Percentiles rank a stretch among this genome's conserved stretches.
phyloP scores from a whole-genome alignment of 1,140 invertebrate genomes.

The Gryon sp. region DNA sequence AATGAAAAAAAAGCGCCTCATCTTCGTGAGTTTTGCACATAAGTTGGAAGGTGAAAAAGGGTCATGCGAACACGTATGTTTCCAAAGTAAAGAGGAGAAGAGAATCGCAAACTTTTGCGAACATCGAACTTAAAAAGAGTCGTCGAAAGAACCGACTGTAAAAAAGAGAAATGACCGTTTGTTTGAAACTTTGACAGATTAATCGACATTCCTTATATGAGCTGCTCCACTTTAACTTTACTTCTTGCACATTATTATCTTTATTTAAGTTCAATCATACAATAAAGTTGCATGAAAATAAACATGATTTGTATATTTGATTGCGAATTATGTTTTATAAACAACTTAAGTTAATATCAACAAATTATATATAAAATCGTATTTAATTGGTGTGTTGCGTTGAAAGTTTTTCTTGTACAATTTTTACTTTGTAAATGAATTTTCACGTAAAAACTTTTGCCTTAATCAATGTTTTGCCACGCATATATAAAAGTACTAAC shows the following conservation, averaged over 20 bases:
- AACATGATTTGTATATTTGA: too few relatives aligned
- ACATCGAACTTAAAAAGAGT: slow-evolving; percentile 45
- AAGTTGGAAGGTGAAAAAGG: slow-evolving; percentile 22
- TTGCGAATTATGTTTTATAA: too few relatives aligned
- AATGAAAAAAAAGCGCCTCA: slow-evolving; percentile 8
- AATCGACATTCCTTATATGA: slow-evolving; percentile 33
- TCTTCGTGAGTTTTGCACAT: slow-evolving; percentile 6
- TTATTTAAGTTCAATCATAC: background rate
- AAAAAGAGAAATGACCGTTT: slow-evolving; percentile 45
- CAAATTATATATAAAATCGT: too few relatives aligned
- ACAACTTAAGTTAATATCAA: too few relatives aligned
- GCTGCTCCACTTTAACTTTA: slow-evolving; percentile 28
- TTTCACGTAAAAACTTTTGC: too few relatives aligned
- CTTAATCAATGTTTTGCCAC: too few relatives aligned
- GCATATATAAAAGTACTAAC: too few relatives aligned
- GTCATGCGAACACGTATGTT: slow-evolving; percentile 40
- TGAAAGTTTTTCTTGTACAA: too few relatives aligned
- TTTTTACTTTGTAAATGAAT: too few relatives aligned
- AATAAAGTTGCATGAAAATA: too few relatives aligned
- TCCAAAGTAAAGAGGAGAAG: background rate
- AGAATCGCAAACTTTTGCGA: slow-evolving; percentile 40
- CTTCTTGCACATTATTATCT: slow-evolving; percentile 14
- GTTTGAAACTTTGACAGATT: slow-evolving; percentile 50
- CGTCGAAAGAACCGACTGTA: slow-evolving; percentile 23
- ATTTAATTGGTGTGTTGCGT: too few relatives aligned